Evolutionary conservation across 2,113 vertebrate genomes (phyloP).

Genomic region (Mastomys coucha): DNA sequence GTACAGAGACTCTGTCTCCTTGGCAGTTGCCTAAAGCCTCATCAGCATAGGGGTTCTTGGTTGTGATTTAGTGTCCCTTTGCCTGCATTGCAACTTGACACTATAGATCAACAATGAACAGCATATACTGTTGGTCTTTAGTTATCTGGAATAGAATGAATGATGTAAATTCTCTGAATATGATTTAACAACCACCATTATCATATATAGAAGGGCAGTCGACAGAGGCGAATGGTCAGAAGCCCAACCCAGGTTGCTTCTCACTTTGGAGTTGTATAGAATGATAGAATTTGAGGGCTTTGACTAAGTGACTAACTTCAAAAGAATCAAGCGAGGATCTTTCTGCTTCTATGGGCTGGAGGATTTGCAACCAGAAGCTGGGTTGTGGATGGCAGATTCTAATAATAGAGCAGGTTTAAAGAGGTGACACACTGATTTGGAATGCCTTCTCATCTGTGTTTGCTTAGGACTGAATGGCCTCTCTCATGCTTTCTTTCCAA

Average conservation of each 20-base stretch:
- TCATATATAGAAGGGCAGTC: background rate
- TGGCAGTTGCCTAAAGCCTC: background rate
- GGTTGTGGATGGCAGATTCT: slow-evolving; percentile 42
- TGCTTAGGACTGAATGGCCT: slow-evolving; percentile 68
- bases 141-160: slow-evolving; percentile 30
- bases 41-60: background rate
- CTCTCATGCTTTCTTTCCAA: slow-evolving; percentile 54
- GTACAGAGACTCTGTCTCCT: background rate
- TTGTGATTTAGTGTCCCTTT: slow-evolving; percentile 27
- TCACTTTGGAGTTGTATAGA: slow-evolving; percentile 29
- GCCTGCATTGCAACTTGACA: background rate
- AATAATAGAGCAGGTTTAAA: slow-evolving; percentile 68
- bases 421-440: slow-evolving; percentile 72
- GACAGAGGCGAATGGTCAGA: slow-evolving; percentile 5
- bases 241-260: background rate
- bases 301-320: slow-evolving; percentile 57
- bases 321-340: background rate
- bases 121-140: background rate
- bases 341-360: slow-evolving; percentile 47
- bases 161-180: slow-evolving; percentile 3
- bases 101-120: slow-evolving; percentile 12
- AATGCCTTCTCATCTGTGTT: slow-evolving; percentile 76
- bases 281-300: slow-evolving; percentile 29
- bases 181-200: slow-evolving; percentile 1
- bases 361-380: slow-evolving; percentile 57